Conservation (phyloP, 2,113 vertebrate species). For the Myiagra hebetior region DNA sequence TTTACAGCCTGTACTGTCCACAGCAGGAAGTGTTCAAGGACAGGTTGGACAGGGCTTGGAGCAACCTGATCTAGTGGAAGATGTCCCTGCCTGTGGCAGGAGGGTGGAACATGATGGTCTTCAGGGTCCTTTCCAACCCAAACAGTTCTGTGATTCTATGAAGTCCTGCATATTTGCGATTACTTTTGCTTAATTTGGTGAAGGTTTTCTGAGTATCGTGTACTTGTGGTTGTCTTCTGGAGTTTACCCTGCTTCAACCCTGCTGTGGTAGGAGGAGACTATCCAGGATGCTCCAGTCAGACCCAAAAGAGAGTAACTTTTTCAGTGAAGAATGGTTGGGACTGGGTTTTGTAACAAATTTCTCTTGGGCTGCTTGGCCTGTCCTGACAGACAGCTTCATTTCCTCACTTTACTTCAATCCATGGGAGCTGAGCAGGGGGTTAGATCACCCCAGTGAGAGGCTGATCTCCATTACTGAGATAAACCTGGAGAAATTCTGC, state of each 20-base stretch:
- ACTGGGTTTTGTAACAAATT: background rate
- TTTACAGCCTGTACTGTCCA: background rate
- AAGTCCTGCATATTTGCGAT: background rate
- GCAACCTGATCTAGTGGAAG: background rate
- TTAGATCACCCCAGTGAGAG: background rate
- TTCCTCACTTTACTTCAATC: background rate
- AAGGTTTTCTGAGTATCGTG: background rate
- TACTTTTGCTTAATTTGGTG: background rate
- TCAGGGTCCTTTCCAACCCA: background rate
- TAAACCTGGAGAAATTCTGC: background rate
- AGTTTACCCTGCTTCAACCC: background rate
- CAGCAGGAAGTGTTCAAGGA: background rate
- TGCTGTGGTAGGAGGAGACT: background rate
- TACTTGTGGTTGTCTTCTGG: background rate
- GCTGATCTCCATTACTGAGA: background rate
- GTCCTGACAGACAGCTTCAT: background rate
- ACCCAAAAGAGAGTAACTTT: background rate
- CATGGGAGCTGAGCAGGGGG: rapidly evolving
- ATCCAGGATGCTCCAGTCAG: background rate
- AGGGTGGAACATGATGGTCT: background rate
- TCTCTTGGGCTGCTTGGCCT: background rate
- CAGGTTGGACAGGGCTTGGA: background rate
- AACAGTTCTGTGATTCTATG: background rate
- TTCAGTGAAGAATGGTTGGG: background rate
- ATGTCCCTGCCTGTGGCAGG: background rate